phyloP scores from a whole-genome alignment of 2,888 invertebrate genomes.

The Drosophila lutescens region DNA sequence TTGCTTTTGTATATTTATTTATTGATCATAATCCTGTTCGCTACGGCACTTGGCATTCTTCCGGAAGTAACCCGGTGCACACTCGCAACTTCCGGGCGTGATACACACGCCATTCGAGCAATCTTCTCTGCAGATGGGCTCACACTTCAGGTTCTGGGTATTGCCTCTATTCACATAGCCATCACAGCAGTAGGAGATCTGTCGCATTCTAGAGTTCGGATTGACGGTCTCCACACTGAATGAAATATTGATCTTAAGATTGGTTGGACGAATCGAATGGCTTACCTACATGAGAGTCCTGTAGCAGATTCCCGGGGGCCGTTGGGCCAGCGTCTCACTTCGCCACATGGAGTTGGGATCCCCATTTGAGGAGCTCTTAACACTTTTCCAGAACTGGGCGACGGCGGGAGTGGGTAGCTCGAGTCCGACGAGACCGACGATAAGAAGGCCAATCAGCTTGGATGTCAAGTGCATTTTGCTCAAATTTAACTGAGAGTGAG shows the following conservation, averaged over 20 bases:
- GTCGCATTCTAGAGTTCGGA: slow-evolving; percentile 85
- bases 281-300: slow-evolving; percentile 47
- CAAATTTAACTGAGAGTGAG: slow-evolving; percentile 15
- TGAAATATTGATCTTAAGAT: background rate
- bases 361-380: too few relatives aligned
- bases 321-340: slow-evolving; percentile 64
- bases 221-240: slow-evolving; percentile 63
- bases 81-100: slow-evolving; percentile 82
- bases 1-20: background rate
- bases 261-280: background rate
- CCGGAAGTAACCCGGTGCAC: slow-evolving; percentile 71
- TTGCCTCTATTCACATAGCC: slow-evolving; percentile 87
- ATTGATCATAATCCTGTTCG: background rate
- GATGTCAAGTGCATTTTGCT: slow-evolving; percentile 44
- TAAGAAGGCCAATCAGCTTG: slow-evolving; percentile 40
- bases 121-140: slow-evolving; percentile 84
- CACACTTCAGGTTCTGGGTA: slow-evolving; percentile 84
- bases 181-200: slow-evolving; percentile 89
- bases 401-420: slow-evolving; percentile 12
- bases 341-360: slow-evolving; percentile 60
- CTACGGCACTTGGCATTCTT: slow-evolving; percentile 31
- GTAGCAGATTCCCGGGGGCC: slow-evolving; percentile 81
- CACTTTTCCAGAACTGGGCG: slow-evolving; percentile 72
- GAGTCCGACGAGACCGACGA: slow-evolving; percentile 44
- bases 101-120: slow-evolving; percentile 85